Percentiles rank a stretch among this genome's conserved stretches.
phyloP scores from a whole-genome alignment of 2,888 invertebrate species.

The Athalia cordata region DNA sequence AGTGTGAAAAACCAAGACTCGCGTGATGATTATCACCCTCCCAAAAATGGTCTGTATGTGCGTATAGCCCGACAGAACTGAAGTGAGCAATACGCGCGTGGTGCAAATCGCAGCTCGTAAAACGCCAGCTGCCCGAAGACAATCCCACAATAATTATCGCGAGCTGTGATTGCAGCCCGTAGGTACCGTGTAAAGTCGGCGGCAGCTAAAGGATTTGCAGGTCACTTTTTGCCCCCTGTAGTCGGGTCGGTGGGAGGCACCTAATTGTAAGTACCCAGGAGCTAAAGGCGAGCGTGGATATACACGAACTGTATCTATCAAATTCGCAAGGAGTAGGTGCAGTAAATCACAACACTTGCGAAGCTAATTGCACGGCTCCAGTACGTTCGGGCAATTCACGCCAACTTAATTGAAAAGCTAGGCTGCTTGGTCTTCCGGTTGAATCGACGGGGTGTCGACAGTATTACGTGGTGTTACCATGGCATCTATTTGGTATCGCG shows the following conservation, averaged over 20 bases:
- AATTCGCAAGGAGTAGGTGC: background rate
- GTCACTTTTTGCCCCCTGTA: conserved; percentile 26
- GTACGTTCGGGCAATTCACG: background rate
- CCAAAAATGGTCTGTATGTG: too few relatives aligned
- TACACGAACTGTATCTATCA: background rate
- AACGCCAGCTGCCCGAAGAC: too few relatives aligned
- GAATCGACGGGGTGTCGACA: conserved; percentile 15
- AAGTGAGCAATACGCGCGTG: too few relatives aligned
- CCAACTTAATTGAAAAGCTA: conserved; percentile 35
- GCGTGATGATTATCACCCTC: too few relatives aligned
- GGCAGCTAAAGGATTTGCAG: conserved; percentile 20
- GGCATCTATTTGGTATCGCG: background rate
- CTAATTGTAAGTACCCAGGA: background rate
- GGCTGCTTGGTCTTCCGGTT: conserved; percentile 29
- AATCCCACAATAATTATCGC: too few relatives aligned
- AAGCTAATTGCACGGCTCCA: conserved; percentile 30
- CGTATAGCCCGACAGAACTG: too few relatives aligned
- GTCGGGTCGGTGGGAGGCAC: background rate
- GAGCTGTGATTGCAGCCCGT: background rate
- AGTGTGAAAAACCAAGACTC: too few relatives aligned
- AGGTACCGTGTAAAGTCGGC: background rate
- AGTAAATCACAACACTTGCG: conserved; percentile 31
- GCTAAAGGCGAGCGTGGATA: too few relatives aligned
- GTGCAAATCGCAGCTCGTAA: too few relatives aligned
- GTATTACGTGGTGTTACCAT: background rate